Evolutionary conservation across 1,140 invertebrate species (phyloP), one percentile per base, ranked within the genome.

Genomic region (Acromyrmex charruanus): DNA sequence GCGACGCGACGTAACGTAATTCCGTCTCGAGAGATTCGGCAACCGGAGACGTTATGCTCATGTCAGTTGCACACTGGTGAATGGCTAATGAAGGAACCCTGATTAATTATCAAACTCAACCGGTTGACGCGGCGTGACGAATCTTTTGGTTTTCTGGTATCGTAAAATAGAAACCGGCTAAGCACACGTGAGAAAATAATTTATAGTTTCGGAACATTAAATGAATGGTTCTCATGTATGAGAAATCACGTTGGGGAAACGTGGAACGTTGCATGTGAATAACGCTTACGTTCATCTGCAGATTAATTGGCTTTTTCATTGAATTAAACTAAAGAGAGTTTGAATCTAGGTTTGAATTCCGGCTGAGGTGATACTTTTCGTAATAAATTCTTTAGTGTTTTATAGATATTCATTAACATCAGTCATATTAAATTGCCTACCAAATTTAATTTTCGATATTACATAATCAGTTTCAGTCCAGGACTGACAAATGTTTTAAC

Each of bases 1-100:
- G 44, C 31, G 65, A 85, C 31, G 9, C 39, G 53, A 49, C 72
- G 86, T 68, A 63, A 79, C 71, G 68, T 88, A 89, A 89, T 88
- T 75, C 88, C 88, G 68, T 89, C 85, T 86, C 75, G 39, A 16
- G 87, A 85, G 81, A 89, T 86, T 86, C 74, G 21, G 72, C 61
- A 79, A 79, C 55, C 16, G 53, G 81, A 77, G 68, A 85, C 66
- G 74, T 86, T 68, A 58, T 59, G 25, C 25, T 44, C 16, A 16
- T 49, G 81, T 89, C 88, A 88, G 74, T 75, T 55, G 75, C 88
- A 88, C 69, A 14, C 82, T 39, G n/a, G 14, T 1, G 14, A 63
- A 71, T n/a, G 55, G 35, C 39, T 61, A 61, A 71, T 35, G 80
- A 82, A 82, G 53, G 53, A 72, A 61, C 39, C 35, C 80, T 74